Percentiles rank a stretch among this genome's conserved stretches.
Conservation (phyloP, 2,888 invertebrate species). For the Entomobrya multifasciata region DNA sequence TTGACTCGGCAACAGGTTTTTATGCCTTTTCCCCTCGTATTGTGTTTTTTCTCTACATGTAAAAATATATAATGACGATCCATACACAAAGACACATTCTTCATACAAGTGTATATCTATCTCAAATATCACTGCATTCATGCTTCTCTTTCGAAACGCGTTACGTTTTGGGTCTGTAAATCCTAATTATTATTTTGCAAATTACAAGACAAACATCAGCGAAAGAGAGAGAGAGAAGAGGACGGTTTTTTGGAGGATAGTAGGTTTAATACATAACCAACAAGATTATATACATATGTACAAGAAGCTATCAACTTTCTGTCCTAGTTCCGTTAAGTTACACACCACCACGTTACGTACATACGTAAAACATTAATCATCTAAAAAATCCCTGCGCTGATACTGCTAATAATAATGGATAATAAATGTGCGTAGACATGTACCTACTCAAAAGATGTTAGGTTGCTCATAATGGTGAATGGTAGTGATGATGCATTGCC, state of each 20-base stretch:
- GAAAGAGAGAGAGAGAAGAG: too few species aligned
- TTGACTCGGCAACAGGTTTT: constrained; percentile 65
- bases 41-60: neutral
- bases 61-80: neutral
- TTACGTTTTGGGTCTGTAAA: constrained; percentile 16
- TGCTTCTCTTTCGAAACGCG: neutral
- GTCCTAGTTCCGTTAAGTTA: constrained; percentile 14
- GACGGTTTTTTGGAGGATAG: neutral
- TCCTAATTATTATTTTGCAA: too few species aligned
- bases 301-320: neutral
- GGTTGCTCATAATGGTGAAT: neutral
- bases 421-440: too few species aligned
- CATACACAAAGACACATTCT: neutral
- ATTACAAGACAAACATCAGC: neutral
- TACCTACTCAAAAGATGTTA: too few species aligned
- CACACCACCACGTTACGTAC: neutral
- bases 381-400: neutral
- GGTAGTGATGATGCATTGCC: constrained; percentile 4
- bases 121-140: constrained; percentile 1
- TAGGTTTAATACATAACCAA: constrained; percentile 10
- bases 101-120: too few species aligned
- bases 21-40: constrained; percentile 20
- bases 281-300: too few species aligned
- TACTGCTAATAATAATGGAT: neutral
- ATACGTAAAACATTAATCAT: too few species aligned